Evolutionary conservation across 2,888 invertebrate genomes (phyloP).

Genomic region (Nebria brevicollis): DNA sequence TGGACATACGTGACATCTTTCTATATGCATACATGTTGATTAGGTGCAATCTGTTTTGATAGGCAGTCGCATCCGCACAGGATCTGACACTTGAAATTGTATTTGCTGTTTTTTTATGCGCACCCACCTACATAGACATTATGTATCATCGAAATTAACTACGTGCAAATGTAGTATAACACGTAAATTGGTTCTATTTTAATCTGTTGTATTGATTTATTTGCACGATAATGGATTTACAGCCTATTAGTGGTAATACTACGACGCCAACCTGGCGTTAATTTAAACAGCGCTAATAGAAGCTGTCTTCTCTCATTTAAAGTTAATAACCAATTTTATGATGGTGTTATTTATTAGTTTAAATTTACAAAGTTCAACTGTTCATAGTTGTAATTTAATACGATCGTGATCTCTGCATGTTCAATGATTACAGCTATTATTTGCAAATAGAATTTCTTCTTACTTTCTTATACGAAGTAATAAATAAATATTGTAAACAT

Average conservation of each 20-base stretch:
- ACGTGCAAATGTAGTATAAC: background rate
- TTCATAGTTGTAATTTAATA: too few relatives aligned
- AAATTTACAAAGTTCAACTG: too few relatives aligned
- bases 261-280: background rate
- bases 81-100: background rate
- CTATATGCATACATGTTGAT: conserved; percentile 11
- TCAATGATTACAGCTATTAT: too few relatives aligned
- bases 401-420: too few relatives aligned
- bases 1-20: conserved; percentile 9
- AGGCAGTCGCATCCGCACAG: conserved; percentile 4
- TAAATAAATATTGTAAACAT: too few relatives aligned
- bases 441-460: too few relatives aligned
- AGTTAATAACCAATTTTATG: background rate
- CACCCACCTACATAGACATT: background rate
- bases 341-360: too few relatives aligned
- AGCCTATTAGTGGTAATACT: background rate
- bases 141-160: background rate
- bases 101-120: background rate
- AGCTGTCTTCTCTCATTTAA: background rate
- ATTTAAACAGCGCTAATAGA: background rate
- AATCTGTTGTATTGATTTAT: conserved; percentile 13
- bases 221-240: conserved; percentile 16
- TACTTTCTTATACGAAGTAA: too few relatives aligned
- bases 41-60: conserved; percentile 8
- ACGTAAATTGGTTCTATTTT: conserved; percentile 5